Evolutionary conservation across 2,888 invertebrate genomes (phyloP).

Genomic region (Apotomis capreana): DNA sequence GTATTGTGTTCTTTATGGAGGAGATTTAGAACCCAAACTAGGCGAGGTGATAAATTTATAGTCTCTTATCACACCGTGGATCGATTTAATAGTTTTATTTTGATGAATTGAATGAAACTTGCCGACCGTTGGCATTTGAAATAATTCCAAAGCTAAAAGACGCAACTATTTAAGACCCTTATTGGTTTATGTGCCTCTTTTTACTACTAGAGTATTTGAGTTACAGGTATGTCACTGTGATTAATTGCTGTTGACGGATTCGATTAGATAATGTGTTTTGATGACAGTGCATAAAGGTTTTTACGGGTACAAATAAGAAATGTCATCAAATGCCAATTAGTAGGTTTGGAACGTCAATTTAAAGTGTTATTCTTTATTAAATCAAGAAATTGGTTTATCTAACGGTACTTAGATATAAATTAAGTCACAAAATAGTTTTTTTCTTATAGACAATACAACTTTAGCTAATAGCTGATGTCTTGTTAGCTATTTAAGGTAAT

Average conservation of each 20-base stretch:
- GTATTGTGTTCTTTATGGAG: slow-evolving; percentile 64
- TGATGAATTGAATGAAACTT: slow-evolving; percentile 46
- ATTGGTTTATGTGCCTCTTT: background rate
- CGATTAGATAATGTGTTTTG: slow-evolving; percentile 16
- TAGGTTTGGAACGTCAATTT: slow-evolving; percentile 8
- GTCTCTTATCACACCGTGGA: slow-evolving; percentile 70
- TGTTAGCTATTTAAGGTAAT: no score
- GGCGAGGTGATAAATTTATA: slow-evolving; percentile 77
- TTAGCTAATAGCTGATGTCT: no score
- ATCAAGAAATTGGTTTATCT: slow-evolving; percentile 7
- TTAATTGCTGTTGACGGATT: slow-evolving; percentile 28
- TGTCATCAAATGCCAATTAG: slow-evolving; percentile 9
- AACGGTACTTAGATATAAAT: background rate
- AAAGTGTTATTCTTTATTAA: background rate
- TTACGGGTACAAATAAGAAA: slow-evolving; percentile 6
- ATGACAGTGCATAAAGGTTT: slow-evolving; percentile 31
- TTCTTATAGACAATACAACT: no score
- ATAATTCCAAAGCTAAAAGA: slow-evolving; percentile 1
- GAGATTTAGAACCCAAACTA: slow-evolving; percentile 66
- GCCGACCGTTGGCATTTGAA: slow-evolving; percentile 39
- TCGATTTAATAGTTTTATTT: slow-evolving; percentile 52
- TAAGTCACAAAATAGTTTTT: background rate
- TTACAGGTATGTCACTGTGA: slow-evolving; percentile 21
- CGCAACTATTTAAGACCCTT: background rate
- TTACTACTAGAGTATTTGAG: background rate